phyloP scores from a whole-genome alignment of 1,140 invertebrate genomes.

The Andrena cerasifolii region DNA sequence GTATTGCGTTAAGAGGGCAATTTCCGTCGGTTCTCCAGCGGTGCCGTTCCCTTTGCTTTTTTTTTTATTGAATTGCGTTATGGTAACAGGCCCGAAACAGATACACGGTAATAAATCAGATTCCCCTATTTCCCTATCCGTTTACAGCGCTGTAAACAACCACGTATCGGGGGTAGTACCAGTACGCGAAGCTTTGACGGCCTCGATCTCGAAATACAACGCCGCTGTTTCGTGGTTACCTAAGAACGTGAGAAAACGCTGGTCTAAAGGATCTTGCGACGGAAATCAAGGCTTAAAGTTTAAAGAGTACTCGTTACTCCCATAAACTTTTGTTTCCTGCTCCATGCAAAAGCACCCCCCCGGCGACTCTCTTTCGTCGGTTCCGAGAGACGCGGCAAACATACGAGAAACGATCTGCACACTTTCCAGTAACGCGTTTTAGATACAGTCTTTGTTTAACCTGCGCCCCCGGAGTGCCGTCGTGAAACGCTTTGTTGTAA shows the following conservation, averaged over 20 bases:
- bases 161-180: too few species aligned
- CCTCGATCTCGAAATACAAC: background rate
- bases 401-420: constrained; percentile 45
- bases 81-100: background rate
- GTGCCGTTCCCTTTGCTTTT: too few species aligned
- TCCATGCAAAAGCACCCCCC: background rate
- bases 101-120: background rate
- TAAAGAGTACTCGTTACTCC: constrained; percentile 16
- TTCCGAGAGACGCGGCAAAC: background rate
- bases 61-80: constrained; percentile 1
- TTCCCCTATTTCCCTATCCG: background rate
- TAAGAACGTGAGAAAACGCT: constrained; percentile 1
- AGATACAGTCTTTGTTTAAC: constrained; percentile 9
- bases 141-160: background rate
- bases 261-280: background rate
- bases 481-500: constrained; percentile 50
- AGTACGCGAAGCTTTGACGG: too few species aligned
- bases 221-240: constrained; percentile 10
- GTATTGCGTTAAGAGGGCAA: constrained; percentile 18
- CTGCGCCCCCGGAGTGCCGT: background rate
- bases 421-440: constrained; percentile 55
- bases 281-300: constrained; percentile 18
- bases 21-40: background rate
- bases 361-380: background rate
- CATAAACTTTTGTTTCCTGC: constrained; percentile 5